Evolutionary conservation across 2,113 vertebrate species (phyloP).

Genomic region (Nyctereutes procyonoides): DNA sequence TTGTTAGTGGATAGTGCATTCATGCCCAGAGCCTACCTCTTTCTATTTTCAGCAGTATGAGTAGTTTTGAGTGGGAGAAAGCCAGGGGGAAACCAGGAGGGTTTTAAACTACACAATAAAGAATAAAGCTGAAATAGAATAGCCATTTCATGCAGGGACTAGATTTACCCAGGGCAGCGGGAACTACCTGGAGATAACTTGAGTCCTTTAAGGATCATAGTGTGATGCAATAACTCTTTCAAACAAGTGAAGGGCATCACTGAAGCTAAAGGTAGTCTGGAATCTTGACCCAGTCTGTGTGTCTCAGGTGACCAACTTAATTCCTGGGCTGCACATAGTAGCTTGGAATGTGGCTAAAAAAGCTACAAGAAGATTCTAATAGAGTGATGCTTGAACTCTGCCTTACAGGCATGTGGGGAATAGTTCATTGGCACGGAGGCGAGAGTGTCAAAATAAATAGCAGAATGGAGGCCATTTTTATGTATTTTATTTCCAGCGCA

Average conservation of each 20-base stretch:
- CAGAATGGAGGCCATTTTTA: background rate
- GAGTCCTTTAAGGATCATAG: background rate
- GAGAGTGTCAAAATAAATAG: slow-evolving; percentile 15
- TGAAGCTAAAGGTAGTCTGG: background rate
- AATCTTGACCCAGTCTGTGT: background rate
- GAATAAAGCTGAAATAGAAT: background rate
- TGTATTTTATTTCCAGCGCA: background rate
- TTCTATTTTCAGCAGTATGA: background rate
- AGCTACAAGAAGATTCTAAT: slow-evolving; percentile 19
- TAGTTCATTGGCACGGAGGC: background rate
- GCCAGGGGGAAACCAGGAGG: background rate
- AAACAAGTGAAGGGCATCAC: background rate
- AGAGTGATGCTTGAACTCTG: slow-evolving; percentile 42
- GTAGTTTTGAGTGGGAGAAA: background rate
- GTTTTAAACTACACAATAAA: background rate
- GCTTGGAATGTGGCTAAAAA: background rate
- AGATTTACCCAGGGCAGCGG: background rate
- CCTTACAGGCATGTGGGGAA: background rate
- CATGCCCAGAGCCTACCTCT: background rate
- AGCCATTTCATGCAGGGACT: background rate
- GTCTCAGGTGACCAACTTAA: background rate
- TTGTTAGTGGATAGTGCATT: background rate
- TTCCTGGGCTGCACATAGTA: background rate
- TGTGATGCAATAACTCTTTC: background rate
- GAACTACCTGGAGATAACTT: background rate